Conservation (phyloP, 2,888 invertebrate genomes). For the Nomada fucata region DNA sequence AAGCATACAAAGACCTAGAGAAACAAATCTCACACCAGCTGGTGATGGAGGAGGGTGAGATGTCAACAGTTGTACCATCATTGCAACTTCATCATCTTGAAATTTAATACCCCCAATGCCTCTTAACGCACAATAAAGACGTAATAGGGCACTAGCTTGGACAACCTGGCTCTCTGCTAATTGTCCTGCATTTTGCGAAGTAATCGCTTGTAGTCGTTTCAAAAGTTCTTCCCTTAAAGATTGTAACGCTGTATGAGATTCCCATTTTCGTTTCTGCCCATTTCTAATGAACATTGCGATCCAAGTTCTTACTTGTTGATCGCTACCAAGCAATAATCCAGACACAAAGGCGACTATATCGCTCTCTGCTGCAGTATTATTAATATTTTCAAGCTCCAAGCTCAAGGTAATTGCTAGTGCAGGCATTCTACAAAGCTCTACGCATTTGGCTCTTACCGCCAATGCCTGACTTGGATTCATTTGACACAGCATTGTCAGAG, state of each 20-base stretch:
- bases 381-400: conserved; percentile 86
- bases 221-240: conserved; percentile 91
- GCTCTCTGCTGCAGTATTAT: conserved; percentile 78
- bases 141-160: conserved; percentile 94
- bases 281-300: conserved; percentile 96
- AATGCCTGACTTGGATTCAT: conserved; percentile 96
- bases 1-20: conserved; percentile 96
- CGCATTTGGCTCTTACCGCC: conserved; percentile 93
- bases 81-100: conserved; percentile 95
- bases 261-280: conserved; percentile 93
- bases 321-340: conserved; percentile 94
- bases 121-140: conserved; percentile 95
- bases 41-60: conserved; percentile 95
- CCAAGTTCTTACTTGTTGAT: conserved; percentile 95
- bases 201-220: conserved; percentile 88
- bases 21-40: conserved; percentile 96
- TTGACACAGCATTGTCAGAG: conserved; percentile 92
- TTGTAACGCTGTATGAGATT: conserved; percentile 89
- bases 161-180: conserved; percentile 89
- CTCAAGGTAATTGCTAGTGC: conserved; percentile 94
- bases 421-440: conserved; percentile 95
- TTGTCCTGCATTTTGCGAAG: conserved; percentile 87
- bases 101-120: conserved; percentile 97
- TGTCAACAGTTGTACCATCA: conserved; percentile 93
- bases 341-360: conserved; percentile 93